phyloP scores from a whole-genome alignment of 2,888 invertebrate genomes.

The Acleris holmiana region DNA sequence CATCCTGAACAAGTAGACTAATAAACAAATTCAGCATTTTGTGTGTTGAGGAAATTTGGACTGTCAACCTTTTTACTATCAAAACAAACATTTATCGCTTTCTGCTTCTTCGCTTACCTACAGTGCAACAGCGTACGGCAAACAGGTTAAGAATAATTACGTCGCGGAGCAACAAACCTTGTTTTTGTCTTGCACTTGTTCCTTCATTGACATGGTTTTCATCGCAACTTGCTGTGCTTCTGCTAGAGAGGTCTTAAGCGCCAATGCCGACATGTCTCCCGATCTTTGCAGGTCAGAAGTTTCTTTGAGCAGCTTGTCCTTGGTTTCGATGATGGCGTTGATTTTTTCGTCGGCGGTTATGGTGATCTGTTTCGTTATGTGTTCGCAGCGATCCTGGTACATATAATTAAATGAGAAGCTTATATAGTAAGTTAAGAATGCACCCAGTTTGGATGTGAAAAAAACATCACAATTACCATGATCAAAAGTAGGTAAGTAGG shows the following conservation, averaged over 20 bases:
- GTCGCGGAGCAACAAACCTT: slow-evolving; percentile 61
- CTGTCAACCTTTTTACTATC: not conserved
- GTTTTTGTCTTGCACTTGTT: slow-evolving; percentile 65
- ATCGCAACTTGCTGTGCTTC: slow-evolving; percentile 73
- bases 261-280: slow-evolving; percentile 73
- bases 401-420: not conserved
- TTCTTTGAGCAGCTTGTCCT: slow-evolving; percentile 70
- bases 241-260: slow-evolving; percentile 72
- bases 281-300: slow-evolving; percentile 68
- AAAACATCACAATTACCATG: too few relatives aligned
- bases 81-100: not conserved
- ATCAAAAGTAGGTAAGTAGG: too few relatives aligned
- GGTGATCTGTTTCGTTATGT: slow-evolving; percentile 80
- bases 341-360: slow-evolving; percentile 81
- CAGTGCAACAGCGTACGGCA: not conserved
- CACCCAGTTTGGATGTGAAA: too few relatives aligned
- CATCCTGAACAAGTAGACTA: too few relatives aligned
- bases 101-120: not conserved
- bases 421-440: not conserved
- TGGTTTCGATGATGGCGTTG: slow-evolving; percentile 71
- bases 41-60: too few relatives aligned
- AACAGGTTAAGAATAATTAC: slow-evolving; percentile 31
- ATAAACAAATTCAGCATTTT: too few relatives aligned
- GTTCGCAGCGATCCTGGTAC: slow-evolving; percentile 82
- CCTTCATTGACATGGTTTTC: slow-evolving; percentile 58